phyloP scores from a whole-genome alignment of 2,797 vertebrate species.

The Tragopan temminckii region DNA sequence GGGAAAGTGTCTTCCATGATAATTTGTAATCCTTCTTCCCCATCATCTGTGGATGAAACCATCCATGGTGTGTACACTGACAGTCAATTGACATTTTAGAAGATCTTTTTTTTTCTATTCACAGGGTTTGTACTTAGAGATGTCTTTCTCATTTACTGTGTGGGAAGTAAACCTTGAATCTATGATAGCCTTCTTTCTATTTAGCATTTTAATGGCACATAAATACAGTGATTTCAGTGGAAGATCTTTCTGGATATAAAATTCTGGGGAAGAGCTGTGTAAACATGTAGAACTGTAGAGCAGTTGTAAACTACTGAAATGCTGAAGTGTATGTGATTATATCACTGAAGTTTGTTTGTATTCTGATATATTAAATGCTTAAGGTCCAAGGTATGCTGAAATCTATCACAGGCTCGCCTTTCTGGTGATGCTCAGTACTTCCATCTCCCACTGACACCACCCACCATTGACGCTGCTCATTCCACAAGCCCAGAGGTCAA shows the following conservation, averaged over 20 bases:
- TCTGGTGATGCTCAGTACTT: background rate
- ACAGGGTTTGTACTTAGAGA: background rate
- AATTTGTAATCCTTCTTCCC: constrained; percentile 67
- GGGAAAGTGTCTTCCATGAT: constrained; percentile 81
- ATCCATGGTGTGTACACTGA: background rate
- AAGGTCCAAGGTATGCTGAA: background rate
- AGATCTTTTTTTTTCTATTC: background rate
- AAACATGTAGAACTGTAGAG: background rate
- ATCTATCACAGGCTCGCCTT: background rate
- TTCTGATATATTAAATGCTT: background rate
- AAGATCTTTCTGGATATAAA: background rate
- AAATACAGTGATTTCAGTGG: background rate
- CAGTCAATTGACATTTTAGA: background rate
- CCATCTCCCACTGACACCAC: background rate
- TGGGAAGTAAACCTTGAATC: background rate
- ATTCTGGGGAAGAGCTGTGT: background rate
- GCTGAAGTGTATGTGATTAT: background rate
- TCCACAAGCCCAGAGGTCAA: background rate
- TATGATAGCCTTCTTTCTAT: background rate
- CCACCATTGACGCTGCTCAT: rapidly evolving
- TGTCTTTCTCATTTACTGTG: background rate
- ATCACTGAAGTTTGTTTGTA: background rate
- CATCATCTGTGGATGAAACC: constrained; percentile 3
- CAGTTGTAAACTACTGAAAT: background rate
- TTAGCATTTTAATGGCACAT: background rate